These are phyloP conservation scores for Tympanoctomys barrerae DNA, from an alignment of 2,797 vertebrate species.

Conservation along the genomic window DNA sequence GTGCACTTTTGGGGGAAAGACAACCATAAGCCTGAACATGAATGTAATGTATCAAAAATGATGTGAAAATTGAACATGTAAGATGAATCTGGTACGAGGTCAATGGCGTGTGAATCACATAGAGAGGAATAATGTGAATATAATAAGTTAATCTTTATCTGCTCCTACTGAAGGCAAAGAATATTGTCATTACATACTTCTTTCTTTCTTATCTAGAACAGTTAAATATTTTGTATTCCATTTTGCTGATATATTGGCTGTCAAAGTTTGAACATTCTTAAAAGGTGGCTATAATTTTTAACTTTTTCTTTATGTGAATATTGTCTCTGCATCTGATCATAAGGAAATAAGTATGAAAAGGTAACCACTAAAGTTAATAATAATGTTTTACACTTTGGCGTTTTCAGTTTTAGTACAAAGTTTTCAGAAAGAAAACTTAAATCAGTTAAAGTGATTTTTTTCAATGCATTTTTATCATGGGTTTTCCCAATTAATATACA, in stretches of 20 bases:
- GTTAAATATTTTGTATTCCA: neutral
- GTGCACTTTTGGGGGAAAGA: neutral
- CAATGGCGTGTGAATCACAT: neutral
- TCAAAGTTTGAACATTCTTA: neutral
- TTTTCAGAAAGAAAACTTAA: neutral
- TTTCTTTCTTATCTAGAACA: neutral
- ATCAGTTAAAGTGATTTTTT: neutral
- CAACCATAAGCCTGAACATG: neutral
- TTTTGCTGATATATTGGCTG: neutral
- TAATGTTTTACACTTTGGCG: neutral
- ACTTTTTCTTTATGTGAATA: neutral
- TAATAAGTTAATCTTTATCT: neutral
- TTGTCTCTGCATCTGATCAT: neutral
- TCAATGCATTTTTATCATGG: neutral
- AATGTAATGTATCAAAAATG: neutral
- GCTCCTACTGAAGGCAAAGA: neutral
- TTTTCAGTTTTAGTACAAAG: neutral
- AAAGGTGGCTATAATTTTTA: neutral
- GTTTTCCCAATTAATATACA: neutral
- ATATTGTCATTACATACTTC: neutral
- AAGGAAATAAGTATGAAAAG: neutral
- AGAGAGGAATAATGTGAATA: neutral
- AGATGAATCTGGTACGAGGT: neutral
- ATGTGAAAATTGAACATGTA: neutral
- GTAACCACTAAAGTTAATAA: too few species aligned